Conservation (phyloP, 1,140 invertebrate genomes). For the Cyclargus thomasi region DNA sequence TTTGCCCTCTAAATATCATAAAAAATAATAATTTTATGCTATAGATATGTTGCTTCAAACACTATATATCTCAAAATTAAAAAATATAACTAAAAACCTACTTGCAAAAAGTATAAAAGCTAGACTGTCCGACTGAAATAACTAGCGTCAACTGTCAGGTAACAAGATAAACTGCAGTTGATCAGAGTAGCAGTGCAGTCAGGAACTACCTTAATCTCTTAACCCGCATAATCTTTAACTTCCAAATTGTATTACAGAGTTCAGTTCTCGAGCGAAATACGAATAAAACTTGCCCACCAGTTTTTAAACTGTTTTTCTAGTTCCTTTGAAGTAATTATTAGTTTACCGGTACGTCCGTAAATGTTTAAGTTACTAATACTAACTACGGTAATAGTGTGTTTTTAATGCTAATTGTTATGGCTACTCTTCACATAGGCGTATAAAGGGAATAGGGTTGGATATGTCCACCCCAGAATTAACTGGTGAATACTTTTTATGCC, state of each 20-base stretch:
- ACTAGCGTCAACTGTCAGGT: constrained; percentile 7
- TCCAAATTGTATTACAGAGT: constrained; percentile 1
- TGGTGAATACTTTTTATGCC: no score
- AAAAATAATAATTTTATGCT: no score
- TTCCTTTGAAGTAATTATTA: neutral
- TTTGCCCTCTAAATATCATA: no score
- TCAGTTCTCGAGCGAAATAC: neutral
- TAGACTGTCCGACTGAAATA: neutral
- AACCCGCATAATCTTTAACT: constrained; percentile 1
- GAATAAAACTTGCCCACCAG: neutral
- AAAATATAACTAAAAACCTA: no score
- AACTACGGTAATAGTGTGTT: no score
- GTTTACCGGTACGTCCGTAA: neutral
- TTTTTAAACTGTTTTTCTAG: constrained; percentile 3
- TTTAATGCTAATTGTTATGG: no score
- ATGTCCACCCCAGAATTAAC: no score
- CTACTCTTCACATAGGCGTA: no score
- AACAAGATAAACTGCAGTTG: constrained; percentile 27
- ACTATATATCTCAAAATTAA: no score
- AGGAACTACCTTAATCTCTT: neutral
- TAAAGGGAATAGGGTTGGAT: no score
- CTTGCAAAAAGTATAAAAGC: neutral
- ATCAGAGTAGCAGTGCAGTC: constrained; percentile 16
- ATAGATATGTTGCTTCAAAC: no score
- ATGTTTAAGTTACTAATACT: neutral